Percentiles rank a stretch among this genome's conserved stretches.
phyloP scores from a whole-genome alignment of 2,888 invertebrate species.

The Drepanosiphum platanoidis region DNA sequence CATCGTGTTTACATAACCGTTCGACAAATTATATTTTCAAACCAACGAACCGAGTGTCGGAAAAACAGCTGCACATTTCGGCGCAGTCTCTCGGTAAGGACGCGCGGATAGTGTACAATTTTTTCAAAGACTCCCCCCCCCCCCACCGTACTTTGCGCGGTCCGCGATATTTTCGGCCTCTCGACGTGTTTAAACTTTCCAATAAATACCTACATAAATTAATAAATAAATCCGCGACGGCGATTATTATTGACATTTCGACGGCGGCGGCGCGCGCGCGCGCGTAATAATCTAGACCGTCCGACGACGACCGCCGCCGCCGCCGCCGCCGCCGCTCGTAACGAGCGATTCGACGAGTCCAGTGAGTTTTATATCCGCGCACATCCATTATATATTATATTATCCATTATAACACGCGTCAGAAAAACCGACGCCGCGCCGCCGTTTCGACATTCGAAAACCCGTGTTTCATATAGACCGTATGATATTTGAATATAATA shows the following conservation, averaged over 20 bases:
- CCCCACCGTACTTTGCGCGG: background rate
- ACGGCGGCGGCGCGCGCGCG: background rate
- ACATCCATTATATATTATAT: too few relatives aligned
- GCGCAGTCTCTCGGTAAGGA: background rate
- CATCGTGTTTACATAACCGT: slow-evolving; percentile 22
- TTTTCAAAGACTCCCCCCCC: background rate
- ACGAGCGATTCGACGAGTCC: background rate
- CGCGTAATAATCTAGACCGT: too few relatives aligned
- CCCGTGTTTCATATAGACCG: background rate
- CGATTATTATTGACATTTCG: background rate
- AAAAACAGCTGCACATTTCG: background rate
- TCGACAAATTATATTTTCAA: background rate
- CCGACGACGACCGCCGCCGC: too few relatives aligned
- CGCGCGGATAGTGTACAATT: background rate
- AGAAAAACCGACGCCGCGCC: background rate
- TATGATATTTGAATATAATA: too few relatives aligned
- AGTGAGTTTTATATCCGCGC: background rate
- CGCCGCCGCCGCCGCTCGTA: background rate
- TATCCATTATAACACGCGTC: too few relatives aligned
- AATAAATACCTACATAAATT: background rate
- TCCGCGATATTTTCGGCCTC: background rate
- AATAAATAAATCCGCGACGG: background rate
- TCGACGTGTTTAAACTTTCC: background rate
- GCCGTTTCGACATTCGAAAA: background rate
- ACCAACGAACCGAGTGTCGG: background rate